Evolutionary conservation across 2,113 vertebrate species (phyloP).

Genomic region (Gallinago media): DNA sequence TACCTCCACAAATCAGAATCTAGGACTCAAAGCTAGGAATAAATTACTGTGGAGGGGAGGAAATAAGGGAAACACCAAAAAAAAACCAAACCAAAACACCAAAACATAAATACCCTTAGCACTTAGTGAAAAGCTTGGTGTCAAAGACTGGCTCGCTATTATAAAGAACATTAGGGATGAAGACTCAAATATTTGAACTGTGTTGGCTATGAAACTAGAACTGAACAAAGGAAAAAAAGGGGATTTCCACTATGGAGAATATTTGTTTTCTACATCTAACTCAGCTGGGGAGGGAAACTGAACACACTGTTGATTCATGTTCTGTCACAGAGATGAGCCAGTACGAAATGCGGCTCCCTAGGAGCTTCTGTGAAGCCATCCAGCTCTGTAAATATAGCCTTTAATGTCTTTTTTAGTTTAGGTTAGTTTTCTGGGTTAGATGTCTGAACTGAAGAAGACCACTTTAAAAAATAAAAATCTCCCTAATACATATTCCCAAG

Average conservation of each 20-base stretch:
- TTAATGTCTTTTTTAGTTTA: neutral
- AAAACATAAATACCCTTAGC: neutral
- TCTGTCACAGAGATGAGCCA: neutral
- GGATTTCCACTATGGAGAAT: neutral
- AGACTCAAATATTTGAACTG: neutral
- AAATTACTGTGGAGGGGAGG: neutral
- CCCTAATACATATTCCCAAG: neutral
- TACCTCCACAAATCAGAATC: neutral
- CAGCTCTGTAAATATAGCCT: neutral
- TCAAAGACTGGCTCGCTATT: neutral
- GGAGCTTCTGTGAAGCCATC: neutral
- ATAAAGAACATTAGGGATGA: neutral
- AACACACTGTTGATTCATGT: neutral
- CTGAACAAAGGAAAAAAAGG: neutral
- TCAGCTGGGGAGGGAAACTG: neutral
- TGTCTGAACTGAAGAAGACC: neutral
- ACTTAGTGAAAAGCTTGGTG: neutral
- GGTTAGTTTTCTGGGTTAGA: neutral
- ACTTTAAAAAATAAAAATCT: neutral
- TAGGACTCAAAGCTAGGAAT: neutral
- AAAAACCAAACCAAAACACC: too few species aligned
- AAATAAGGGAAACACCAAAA: neutral
- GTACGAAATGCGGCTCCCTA: neutral
- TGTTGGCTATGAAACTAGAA: neutral
- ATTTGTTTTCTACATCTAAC: neutral